Base-by-base conservation (phyloP, 1,140 invertebrate species). In the Drosophila sturtevanti region DNA sequence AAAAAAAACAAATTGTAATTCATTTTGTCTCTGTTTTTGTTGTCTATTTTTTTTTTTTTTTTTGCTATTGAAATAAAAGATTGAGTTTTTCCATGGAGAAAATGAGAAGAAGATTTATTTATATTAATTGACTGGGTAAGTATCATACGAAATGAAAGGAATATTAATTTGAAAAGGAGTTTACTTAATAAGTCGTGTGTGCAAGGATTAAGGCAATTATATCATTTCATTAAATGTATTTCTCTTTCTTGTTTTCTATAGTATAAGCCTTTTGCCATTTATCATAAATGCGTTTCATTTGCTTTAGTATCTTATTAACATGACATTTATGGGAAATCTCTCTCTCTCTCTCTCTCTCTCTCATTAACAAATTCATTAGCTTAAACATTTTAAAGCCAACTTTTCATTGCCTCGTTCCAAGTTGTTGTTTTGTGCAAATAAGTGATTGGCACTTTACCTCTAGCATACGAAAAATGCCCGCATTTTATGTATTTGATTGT, bases 361-460 rank as follows among this genome's bases (percentile, higher is more conserved):
- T n/a, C n/a, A n/a, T n/a, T n/a, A n/a, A n/a, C n/a, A 56, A 71
- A 71, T 58, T 31, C 27, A 31, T 63, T 34, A 6, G 7, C 22
- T 24, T 24, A 7, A 10, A 54, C 35, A 52, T 62, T 70, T n/a
- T 14, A 2, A 41, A 6, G 7, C 5, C 4, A 14, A 7, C n/a
- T 14, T 41, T 41, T 41, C 5, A 41, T 41, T 41, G 5, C 16
- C 38, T 6, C 38, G n/a, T 10, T 7, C n/a, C 4, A 41, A 41
- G 4, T 41, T 41, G n/a, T 14, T 14, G 38, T n/a, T n/a, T n/a
- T 27, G 24, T 14, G 24, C 51, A 63, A 71, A 55, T 14, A 55
- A 16, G 70, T 74, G 72, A 74, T 74, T 74, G 72, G 31, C 72
- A 74, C 35, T 74, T 41, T 55, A 74, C 59, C 51, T 31, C 51